A percentile compares a stretch with the other conserved stretches of the same genome.
These are phyloP conservation scores for Cossypha polioptera DNA, from an alignment of 2,797 vertebrate species.

Conservation along the genomic window DNA sequence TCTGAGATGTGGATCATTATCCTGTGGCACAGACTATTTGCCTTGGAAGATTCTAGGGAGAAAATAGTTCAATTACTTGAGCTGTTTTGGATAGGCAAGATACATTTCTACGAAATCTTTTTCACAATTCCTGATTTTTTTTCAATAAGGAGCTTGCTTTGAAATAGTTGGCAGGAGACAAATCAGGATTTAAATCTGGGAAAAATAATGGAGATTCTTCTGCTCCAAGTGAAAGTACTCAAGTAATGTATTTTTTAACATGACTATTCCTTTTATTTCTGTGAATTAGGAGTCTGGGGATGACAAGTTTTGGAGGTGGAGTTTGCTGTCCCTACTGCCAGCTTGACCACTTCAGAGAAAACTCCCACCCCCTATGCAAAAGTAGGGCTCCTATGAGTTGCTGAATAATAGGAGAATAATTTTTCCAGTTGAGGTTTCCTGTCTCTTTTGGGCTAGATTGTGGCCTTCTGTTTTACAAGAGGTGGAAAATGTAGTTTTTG, in stretches of 20 bases:
- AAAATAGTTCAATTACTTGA: constrained; percentile 11
- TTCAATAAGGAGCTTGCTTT: neutral
- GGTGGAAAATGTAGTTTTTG: neutral
- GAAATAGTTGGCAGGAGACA: neutral
- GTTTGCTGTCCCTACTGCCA: neutral
- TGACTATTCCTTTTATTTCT: neutral
- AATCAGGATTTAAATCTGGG: neutral
- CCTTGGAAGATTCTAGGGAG: neutral
- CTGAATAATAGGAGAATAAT: neutral
- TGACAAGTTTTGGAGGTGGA: neutral
- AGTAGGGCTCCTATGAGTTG: neutral
- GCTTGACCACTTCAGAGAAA: neutral
- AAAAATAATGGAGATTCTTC: neutral
- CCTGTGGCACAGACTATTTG: neutral
- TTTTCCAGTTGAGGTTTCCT: neutral
- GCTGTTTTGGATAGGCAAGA: neutral
- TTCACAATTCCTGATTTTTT: neutral
- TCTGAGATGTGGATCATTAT: constrained; percentile 7
- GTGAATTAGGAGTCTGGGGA: neutral
- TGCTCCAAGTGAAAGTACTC: neutral
- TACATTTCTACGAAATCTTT: neutral
- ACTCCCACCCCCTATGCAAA: neutral
- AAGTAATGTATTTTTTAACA: neutral
- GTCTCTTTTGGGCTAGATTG: neutral
- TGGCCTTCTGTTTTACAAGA: neutral